Conservation (phyloP, 1,140 invertebrate genomes). For the Drosophila suzukii region DNA sequence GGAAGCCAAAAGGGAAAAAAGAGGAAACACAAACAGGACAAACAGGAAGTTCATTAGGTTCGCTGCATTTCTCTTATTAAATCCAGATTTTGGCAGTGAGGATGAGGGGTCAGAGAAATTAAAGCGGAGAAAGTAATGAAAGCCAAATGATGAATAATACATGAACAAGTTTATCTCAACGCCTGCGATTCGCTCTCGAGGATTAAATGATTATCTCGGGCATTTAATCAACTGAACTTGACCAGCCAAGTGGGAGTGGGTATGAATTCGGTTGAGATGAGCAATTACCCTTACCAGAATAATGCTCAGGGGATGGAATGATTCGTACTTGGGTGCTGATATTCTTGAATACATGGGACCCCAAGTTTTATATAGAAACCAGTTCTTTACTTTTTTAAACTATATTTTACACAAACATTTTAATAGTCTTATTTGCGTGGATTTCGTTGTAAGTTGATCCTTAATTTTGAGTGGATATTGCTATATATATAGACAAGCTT, state of each 20-base stretch:
- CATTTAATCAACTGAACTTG: conserved; percentile 50
- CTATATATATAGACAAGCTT: too few relatives aligned
- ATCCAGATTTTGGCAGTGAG: conserved; percentile 55
- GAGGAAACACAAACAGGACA: conserved; percentile 30
- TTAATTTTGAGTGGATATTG: too few relatives aligned
- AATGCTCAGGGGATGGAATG: not conserved
- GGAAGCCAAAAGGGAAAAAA: conserved; percentile 7
- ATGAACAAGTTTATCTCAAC: conserved; percentile 64
- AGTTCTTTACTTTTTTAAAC: too few relatives aligned
- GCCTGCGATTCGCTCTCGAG: conserved; percentile 36
- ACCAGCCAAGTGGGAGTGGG: conserved; percentile 10
- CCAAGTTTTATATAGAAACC: not conserved
- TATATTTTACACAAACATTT: too few relatives aligned
- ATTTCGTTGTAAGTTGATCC: too few relatives aligned
- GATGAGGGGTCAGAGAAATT: conserved; percentile 22
- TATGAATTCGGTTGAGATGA: conserved; percentile 1
- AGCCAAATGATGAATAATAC: conserved; percentile 69
- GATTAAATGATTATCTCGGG: conserved; percentile 78
- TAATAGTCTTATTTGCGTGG: too few relatives aligned
- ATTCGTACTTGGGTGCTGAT: not conserved
- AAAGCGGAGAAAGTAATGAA: conserved; percentile 49
- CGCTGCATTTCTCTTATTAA: conserved; percentile 76
- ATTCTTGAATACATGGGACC: not conserved
- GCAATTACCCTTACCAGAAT: conserved; percentile 26
- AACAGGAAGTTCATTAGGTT: conserved; percentile 81